Conservation (phyloP, 2,797 vertebrate species). For the Anabacerthia variegaticeps region DNA sequence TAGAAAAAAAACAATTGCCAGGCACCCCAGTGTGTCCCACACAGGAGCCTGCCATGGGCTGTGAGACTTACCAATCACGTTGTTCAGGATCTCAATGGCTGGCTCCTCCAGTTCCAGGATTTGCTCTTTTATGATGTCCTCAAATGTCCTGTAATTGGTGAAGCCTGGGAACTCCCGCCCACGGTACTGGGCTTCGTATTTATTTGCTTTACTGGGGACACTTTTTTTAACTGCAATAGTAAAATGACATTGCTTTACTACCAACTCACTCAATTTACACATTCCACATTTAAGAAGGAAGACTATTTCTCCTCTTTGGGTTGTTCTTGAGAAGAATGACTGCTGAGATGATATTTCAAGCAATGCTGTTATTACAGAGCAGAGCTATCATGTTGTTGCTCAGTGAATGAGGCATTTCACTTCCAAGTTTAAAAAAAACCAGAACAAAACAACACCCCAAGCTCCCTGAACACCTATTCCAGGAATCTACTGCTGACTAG, state of each 20-base stretch:
- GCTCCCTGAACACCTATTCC: background rate
- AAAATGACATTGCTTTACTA: constrained; percentile 18
- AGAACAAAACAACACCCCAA: background rate
- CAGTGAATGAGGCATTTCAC: background rate
- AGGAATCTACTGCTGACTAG: background rate
- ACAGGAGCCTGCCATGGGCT: background rate
- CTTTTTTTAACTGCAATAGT: constrained; percentile 68
- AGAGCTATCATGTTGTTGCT: background rate
- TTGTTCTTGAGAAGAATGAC: background rate
- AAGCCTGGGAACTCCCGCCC: constrained; percentile 88
- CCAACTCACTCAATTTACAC: background rate
- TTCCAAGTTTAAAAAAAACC: background rate
- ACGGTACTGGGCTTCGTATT: constrained; percentile 79
- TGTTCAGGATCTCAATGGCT: constrained; percentile 77
- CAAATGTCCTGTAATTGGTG: constrained; percentile 86
- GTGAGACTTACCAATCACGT: constrained; percentile 67
- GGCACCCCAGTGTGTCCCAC: background rate
- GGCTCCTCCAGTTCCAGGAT: constrained; percentile 82
- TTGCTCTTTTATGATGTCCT: constrained; percentile 81
- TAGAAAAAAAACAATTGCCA: background rate
- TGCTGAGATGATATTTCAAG: background rate
- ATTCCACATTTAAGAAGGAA: background rate
- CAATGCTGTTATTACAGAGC: background rate
- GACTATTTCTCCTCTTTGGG: background rate
- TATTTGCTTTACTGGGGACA: constrained; percentile 44